phyloP scores from a whole-genome alignment of 2,797 vertebrate species.

The Pangasius krempfi region DNA sequence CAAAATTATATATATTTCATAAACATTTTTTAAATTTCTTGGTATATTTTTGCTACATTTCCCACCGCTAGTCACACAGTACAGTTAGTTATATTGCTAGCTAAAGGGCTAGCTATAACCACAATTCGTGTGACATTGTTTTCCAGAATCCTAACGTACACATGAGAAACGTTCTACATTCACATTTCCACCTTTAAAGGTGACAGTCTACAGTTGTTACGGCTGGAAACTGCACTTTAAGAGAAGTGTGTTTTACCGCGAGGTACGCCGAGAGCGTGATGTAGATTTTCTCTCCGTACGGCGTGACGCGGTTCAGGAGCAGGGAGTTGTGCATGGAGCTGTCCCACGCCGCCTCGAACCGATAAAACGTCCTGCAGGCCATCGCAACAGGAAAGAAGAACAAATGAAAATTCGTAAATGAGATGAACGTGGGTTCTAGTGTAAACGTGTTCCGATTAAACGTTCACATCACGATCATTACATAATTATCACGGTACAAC shows the following conservation, averaged over 20 bases:
- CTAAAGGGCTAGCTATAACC: neutral
- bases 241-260: slow-evolving; percentile 76
- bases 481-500: neutral
- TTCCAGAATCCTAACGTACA: neutral
- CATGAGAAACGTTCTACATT: neutral
- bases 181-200: neutral
- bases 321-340: slow-evolving; percentile 99
- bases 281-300: slow-evolving; percentile 97
- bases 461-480: neutral
- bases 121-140: neutral
- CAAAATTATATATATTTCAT: neutral
- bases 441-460: neutral
- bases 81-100: neutral
- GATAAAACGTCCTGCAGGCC: slow-evolving; percentile 88
- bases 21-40: no score
- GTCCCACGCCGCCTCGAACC: slow-evolving; percentile 96
- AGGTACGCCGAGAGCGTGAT: slow-evolving; percentile 96
- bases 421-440: neutral
- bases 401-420: neutral
- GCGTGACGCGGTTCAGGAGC: slow-evolving; percentile 95
- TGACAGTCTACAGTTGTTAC: no score
- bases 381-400: neutral
- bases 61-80: neutral
- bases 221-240: neutral
- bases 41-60: neutral